Conservation (phyloP, 2,888 invertebrate species). For the Drosophila anceps region DNA sequence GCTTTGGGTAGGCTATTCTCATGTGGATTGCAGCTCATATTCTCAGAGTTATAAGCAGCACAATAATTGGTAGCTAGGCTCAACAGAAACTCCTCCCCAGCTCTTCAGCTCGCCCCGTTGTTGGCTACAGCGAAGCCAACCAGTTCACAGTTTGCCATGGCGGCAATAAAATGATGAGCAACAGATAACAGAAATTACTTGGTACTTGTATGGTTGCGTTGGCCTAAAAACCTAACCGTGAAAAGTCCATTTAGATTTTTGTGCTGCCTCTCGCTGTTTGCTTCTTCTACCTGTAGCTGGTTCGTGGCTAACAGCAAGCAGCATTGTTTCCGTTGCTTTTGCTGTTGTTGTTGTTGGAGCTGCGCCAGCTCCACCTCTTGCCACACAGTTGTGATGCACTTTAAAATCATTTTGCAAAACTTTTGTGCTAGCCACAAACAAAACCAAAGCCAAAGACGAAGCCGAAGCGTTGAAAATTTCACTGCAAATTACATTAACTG, state of each 20-base stretch:
- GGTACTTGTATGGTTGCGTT: conserved; percentile 63
- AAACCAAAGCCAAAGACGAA: conserved; percentile 56
- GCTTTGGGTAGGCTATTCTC: conserved; percentile 25
- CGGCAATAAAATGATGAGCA: conserved; percentile 77
- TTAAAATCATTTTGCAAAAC: conserved; percentile 71
- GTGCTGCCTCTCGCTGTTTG: conserved; percentile 31
- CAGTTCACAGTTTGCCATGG: conserved; percentile 60
- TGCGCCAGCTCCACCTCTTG: conserved; percentile 67
- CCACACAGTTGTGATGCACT: conserved; percentile 61
- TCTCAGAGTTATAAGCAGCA: conserved; percentile 30
- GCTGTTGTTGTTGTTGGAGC: conserved; percentile 40
- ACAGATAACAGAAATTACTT: conserved; percentile 76
- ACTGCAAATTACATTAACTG: conserved; percentile 70
- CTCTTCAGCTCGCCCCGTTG: background rate
- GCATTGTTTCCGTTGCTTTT: conserved; percentile 34
- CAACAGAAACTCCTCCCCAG: conserved; percentile 1
- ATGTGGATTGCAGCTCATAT: conserved; percentile 37
- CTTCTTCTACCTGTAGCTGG: conserved; percentile 51
- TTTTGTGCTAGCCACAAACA: conserved; percentile 50
- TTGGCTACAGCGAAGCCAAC: conserved; percentile 32
- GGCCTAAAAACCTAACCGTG: conserved; percentile 76
- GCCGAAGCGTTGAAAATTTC: conserved; percentile 72
- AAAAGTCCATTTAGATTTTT: conserved; percentile 70
- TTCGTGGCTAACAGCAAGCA: conserved; percentile 23
- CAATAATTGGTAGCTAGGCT: conserved; percentile 36